phyloP scores from a whole-genome alignment of 2,113 vertebrate species.

The Genyomyrus donnyi region DNA sequence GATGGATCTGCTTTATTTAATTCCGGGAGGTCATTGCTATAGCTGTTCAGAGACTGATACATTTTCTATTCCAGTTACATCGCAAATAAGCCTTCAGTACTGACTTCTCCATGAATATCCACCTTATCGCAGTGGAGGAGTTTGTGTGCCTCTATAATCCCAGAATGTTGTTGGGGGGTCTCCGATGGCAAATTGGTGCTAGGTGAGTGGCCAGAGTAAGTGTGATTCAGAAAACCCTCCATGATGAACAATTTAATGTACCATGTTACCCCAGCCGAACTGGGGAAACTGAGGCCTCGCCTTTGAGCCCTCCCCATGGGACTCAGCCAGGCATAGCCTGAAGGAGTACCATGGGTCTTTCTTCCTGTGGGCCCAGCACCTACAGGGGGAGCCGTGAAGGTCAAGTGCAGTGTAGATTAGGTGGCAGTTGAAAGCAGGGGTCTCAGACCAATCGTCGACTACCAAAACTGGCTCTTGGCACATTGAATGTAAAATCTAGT shows the following conservation, averaged over 20 bases:
- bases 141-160: background rate
- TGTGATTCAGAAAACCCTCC: background rate
- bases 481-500: background rate
- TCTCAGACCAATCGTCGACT: background rate
- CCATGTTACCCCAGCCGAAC: background rate
- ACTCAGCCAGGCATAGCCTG: background rate
- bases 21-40: constrained; percentile 8
- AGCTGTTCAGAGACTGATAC: background rate
- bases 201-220: background rate
- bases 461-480: background rate
- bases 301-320: background rate
- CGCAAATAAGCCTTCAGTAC: background rate
- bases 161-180: background rate
- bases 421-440: background rate
- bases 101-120: background rate
- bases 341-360: background rate
- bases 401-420: background rate
- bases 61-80: constrained; percentile 8
- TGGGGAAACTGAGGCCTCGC: background rate
- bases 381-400: background rate
- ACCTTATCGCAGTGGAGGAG: background rate
- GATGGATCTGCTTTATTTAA: constrained; percentile 8
- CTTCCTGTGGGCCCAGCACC: background rate
- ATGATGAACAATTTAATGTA: background rate
- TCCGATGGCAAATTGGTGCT: background rate